Percentiles rank a stretch among this genome's conserved stretches.
These are phyloP conservation scores for Varecia variegata DNA, from an alignment of 2,797 vertebrate genomes.

Conservation along the genomic window DNA sequence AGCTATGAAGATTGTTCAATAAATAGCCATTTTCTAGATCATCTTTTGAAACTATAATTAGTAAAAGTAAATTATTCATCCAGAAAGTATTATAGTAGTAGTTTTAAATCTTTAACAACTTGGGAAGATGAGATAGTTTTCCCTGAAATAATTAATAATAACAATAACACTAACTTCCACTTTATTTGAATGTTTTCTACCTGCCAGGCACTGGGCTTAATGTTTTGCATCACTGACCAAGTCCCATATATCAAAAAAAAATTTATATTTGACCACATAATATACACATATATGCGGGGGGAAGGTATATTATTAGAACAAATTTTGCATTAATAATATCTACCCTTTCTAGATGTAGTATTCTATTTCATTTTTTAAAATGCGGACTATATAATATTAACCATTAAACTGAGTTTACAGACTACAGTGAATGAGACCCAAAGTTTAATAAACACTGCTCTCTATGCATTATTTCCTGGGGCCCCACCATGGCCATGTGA, in stretches of 20 bases:
- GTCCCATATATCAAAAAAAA: not conserved
- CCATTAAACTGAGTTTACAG: conserved; percentile 10
- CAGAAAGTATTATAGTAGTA: not conserved
- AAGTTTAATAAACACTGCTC: not conserved
- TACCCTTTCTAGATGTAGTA: not conserved
- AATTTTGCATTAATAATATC: not conserved
- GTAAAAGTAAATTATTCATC: not conserved
- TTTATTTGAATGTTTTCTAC: not conserved
- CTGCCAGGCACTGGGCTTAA: not conserved
- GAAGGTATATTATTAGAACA: not conserved
- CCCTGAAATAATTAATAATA: not conserved
- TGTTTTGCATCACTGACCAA: not conserved
- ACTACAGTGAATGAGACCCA: not conserved
- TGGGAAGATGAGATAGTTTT: not conserved
- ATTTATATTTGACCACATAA: not conserved
- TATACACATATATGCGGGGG: not conserved
- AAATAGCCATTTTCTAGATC: not conserved
- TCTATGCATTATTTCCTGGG: not conserved
- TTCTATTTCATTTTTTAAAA: not conserved
- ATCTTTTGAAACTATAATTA: not conserved
- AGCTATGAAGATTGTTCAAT: not conserved
- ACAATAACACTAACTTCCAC: not conserved
- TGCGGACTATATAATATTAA: not conserved
- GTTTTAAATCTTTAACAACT: conserved; percentile 13
- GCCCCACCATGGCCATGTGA: not conserved